phyloP scores from a whole-genome alignment of 1,140 invertebrate genomes.

The Acromyrmex charruanus region DNA sequence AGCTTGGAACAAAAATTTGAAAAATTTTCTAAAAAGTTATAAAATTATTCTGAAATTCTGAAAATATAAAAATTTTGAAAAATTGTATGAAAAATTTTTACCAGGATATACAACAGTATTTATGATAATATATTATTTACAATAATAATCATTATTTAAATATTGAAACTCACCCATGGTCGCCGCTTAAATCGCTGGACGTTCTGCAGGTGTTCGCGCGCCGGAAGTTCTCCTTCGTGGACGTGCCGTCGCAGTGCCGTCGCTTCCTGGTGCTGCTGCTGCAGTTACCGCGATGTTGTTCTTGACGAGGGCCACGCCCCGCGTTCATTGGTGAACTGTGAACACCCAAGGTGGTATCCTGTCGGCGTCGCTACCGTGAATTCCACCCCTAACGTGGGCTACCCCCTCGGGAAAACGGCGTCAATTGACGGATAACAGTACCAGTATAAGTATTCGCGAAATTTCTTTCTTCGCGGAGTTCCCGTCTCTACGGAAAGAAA shows the following conservation, averaged over 20 bases:
- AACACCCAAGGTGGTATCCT: slow-evolving; percentile 74
- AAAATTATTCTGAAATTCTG: too few species aligned
- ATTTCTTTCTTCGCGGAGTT: not conserved
- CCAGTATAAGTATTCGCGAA: not conserved
- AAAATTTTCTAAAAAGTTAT: too few species aligned
- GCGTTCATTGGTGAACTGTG: slow-evolving; percentile 81
- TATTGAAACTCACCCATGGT: slow-evolving; percentile 74
- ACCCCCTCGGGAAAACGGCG: not conserved
- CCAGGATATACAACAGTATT: not conserved
- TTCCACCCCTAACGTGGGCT: not conserved
- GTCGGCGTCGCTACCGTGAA: slow-evolving; percentile 74
- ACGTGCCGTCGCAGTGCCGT: slow-evolving; percentile 73
- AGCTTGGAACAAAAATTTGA: too few species aligned
- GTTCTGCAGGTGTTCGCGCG: slow-evolving; percentile 35
- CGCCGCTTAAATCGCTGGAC: slow-evolving; percentile 53
- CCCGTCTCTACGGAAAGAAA: slow-evolving; percentile 11
- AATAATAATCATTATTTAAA: slow-evolving; percentile 4
- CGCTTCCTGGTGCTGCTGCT: slow-evolving; percentile 73
- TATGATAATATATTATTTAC: not conserved
- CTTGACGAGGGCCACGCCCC: slow-evolving; percentile 71
- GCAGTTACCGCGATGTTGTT: slow-evolving; percentile 76
- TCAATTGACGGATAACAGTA: not conserved
- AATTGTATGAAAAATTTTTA: too few species aligned
- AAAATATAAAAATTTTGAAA: too few species aligned
- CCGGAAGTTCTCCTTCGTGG: slow-evolving; percentile 22